Base-by-base conservation (phyloP, 2,888 invertebrate genomes). In the Microdon myrmicae region DNA sequence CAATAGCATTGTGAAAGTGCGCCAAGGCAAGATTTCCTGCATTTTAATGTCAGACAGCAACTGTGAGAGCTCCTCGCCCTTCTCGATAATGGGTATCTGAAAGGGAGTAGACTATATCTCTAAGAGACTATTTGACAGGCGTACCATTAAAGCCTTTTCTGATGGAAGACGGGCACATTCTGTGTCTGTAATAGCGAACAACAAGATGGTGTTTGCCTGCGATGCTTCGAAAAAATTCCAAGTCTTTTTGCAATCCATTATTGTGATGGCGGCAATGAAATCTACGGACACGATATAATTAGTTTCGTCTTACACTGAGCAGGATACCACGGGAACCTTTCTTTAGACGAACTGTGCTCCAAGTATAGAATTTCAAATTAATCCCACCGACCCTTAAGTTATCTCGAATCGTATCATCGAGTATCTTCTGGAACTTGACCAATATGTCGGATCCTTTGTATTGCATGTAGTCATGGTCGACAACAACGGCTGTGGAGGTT, bases 101-200 rank as follows among this genome's bases (percentile, higher is more conserved):
- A 48, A 10, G 25, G 8, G 9, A 4, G 16, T 22, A 9, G 14
- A 6, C 17, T 19, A 14, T 3, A 12, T 14, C 8, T 8, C 5
- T 16, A 43, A 22, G 5, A 17, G 4, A 12, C 4, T n/a, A 13
- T 3, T 35, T 14, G 9, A 12, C 5, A 17, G 10, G 9, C 16
- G 61, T 67, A 79, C 85, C 37, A 89, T 90, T 20, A 92, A 81
- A 0, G 90, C 90, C 10, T 85, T 82, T 19, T 83, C 78, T 0
- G 81, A 70, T 0, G 91, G 90, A 35, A 93, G 76, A 25, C 93
- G 83, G 0, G 91, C 89, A 74, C 93, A 93, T 72, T 92, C 89
- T 1, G 87, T 82, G 73, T 90, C 92, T 39, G 91, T 90, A 60
- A 92, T 82, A 0, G 90, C 90, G 66, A 92, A 84, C 29, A 89